Conservation (phyloP, 2,797 vertebrate genomes). For the Thripadectes ignobilis region DNA sequence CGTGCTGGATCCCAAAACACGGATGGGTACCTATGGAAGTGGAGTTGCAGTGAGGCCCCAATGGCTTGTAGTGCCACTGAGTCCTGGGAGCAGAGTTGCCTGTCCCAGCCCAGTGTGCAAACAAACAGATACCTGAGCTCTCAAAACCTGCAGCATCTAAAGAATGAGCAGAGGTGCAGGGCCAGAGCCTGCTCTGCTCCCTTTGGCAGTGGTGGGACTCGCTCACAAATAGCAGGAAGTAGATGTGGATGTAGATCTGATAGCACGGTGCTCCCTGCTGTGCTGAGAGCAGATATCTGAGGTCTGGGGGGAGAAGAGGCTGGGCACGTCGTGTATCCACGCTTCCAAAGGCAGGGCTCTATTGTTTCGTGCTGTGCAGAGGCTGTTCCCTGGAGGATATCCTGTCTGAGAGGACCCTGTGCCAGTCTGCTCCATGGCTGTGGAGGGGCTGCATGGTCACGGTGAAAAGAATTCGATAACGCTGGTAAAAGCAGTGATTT, state of each 20-base stretch:
- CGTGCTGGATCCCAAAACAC: neutral
- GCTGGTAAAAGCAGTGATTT: conserved; percentile 27
- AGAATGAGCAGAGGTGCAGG: neutral
- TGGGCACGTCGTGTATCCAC: neutral
- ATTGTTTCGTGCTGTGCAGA: conserved; percentile 71
- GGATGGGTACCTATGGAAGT: neutral
- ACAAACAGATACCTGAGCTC: neutral
- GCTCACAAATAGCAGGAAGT: neutral
- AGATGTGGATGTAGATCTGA: neutral
- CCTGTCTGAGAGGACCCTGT: conserved; percentile 77
- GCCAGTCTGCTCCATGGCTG: conserved; percentile 66
- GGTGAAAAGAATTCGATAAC: conserved; percentile 23
- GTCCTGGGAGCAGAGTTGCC: neutral
- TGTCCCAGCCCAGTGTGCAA: neutral
- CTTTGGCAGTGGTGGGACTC: neutral
- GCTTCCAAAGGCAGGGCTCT: conserved; percentile 53
- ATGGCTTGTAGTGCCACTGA: neutral
- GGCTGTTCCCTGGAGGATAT: conserved; percentile 80
- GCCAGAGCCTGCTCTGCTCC: neutral
- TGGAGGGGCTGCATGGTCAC: conserved; percentile 61
- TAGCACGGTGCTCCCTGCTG: neutral
- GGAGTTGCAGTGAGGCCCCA: neutral
- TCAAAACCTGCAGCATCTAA: neutral
- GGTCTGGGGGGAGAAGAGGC: neutral
- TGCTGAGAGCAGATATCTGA: neutral